Base-by-base conservation (phyloP, 2,888 invertebrate genomes). In the Chesias legatella region DNA sequence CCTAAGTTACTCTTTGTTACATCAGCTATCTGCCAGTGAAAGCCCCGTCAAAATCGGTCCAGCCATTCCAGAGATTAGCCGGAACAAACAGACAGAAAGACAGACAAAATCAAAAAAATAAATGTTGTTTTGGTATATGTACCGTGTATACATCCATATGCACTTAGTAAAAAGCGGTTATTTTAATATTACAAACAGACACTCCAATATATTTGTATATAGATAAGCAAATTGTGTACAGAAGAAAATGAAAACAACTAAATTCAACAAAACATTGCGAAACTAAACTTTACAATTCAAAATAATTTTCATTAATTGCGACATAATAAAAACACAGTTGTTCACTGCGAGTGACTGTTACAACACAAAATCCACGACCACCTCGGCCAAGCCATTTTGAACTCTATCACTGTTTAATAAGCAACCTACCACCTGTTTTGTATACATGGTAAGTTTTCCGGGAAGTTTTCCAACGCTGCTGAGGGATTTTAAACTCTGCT, bases 331-430 rank as follows among this genome's bases (percentile, higher is more conserved):
- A 68, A 56, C 51, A 56, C 63, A 65, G 61, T 65, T 60, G 60
- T 59, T 56, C 63, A 59, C 69, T 74, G 82, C 74, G 78, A 76
- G 75, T 77, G 78, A 77, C 78, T 77, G 59, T 57, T 63, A 53
- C 48, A 43, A 57, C 47, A 57, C 69, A 51, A 67, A 53, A 7
- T 47, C 58, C 45, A 6, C 6, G 5, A 11, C 10, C 10, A 29
- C 26, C 30, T 7, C 8, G 20, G 23, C 3, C 8, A 29, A 22
- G 5, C 7, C 20, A 35, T 33, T 35, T 38, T 38, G 7, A 35
- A 33, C 42, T 33, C 11, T 35, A 35, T 10, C 3, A 1, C 29
- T 11, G 11, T 6, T 9, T 31, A 26, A 26, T 33, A 43, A 32
- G 30, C 21, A 21, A 38, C 29, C 23, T 30, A 8, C 9, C 8